phyloP scores from a whole-genome alignment of 2,888 invertebrate species.

The Coelopa pilipes region DNA sequence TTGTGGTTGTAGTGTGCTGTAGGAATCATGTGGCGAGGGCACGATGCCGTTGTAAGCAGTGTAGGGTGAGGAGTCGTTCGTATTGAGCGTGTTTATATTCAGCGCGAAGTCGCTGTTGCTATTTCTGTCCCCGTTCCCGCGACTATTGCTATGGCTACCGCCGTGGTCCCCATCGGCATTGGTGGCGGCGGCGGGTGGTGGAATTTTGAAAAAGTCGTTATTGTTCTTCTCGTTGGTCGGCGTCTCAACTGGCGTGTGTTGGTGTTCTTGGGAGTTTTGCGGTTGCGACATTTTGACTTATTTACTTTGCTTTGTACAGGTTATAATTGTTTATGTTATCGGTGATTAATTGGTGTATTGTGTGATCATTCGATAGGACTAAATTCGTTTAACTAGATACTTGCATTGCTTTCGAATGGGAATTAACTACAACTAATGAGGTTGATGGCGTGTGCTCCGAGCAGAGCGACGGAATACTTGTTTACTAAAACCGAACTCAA shows the following conservation, averaged over 20 bases:
- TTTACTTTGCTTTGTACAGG: not conserved
- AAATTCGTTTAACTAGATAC: no score
- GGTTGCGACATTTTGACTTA: conserved; percentile 51
- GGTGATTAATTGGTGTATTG: conserved; percentile 4
- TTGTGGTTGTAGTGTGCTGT: conserved; percentile 48
- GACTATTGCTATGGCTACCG: not conserved
- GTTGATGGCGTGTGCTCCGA: no score
- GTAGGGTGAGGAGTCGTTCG: conserved; percentile 42
- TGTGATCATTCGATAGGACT: conserved; percentile 22
- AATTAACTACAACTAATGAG: no score
- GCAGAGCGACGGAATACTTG: no score
- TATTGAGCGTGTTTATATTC: not conserved
- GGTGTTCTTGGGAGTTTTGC: conserved; percentile 42
- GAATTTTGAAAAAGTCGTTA: conserved; percentile 41
- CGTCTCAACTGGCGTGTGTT: conserved; percentile 32
- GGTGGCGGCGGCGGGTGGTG: conserved; percentile 9
- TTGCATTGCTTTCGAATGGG: no score
- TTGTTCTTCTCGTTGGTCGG: conserved; percentile 19
- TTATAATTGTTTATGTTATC: conserved; percentile 6
- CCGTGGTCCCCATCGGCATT: not conserved
- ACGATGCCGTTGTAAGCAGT: conserved; percentile 53
- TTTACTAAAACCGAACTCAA: no score
- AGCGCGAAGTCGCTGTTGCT: not conserved
- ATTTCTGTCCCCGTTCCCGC: conserved; percentile 6
- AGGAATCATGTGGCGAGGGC: conserved; percentile 46